Conservation (phyloP, 2,888 invertebrate genomes). For the Nezara viridula region DNA sequence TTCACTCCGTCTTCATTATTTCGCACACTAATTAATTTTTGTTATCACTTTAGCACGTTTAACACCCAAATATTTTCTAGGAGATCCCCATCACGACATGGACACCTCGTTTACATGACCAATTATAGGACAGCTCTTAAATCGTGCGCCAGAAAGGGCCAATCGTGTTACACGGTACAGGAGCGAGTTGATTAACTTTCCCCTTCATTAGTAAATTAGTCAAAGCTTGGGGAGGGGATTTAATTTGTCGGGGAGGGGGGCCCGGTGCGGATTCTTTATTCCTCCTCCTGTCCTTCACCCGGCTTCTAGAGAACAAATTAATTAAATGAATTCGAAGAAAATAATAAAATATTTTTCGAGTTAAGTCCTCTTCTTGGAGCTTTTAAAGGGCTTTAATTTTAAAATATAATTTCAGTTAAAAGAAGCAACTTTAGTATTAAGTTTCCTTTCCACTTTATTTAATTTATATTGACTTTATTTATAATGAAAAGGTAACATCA, state of each 20-base stretch:
- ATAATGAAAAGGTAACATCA: too few species aligned
- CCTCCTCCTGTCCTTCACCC: not conserved
- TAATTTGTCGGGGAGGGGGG: not conserved
- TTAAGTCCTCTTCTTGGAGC: not conserved
- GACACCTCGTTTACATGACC: not conserved
- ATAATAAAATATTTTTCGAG: not conserved
- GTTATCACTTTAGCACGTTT: not conserved
- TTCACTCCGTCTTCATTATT: not conserved
- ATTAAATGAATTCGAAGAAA: not conserved
- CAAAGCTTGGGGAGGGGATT: not conserved
- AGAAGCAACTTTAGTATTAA: too few species aligned
- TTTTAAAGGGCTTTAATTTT: not conserved
- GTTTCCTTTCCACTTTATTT: too few species aligned
- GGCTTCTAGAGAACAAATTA: not conserved
- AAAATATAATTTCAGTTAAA: too few species aligned
- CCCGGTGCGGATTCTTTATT: not conserved
- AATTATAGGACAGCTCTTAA: not conserved
- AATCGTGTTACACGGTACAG: not conserved
- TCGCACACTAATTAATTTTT: not conserved
- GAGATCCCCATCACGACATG: not conserved
- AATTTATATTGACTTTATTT: too few species aligned
- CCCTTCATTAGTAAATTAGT: constrained; percentile 31
- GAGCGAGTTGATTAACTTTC: not conserved
- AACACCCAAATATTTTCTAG: not conserved
- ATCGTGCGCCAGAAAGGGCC: not conserved